These are phyloP conservation scores for Oxytorus armatus DNA, from an alignment of 2,888 invertebrate genomes.

Conservation along the genomic window DNA sequence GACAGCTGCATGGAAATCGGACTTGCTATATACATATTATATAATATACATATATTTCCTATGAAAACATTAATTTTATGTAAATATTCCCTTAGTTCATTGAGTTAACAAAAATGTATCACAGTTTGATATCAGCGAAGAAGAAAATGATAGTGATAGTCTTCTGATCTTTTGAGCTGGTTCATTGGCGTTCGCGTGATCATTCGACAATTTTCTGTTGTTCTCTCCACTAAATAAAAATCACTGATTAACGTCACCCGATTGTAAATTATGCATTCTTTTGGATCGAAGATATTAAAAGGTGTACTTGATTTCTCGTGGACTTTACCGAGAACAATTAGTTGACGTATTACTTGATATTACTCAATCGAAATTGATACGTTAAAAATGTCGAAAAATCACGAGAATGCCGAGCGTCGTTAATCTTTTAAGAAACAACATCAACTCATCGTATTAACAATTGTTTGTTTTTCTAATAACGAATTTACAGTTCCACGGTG, in stretches of 20 bases:
- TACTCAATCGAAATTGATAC: too few species aligned
- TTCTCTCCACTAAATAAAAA: too few species aligned
- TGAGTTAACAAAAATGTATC: conserved; percentile 55
- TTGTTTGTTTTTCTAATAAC: conserved; percentile 22
- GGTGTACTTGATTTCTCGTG: too few species aligned
- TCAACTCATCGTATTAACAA: conserved; percentile 28
- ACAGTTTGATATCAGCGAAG: too few species aligned
- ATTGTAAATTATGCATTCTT: too few species aligned
- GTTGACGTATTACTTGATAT: too few species aligned
- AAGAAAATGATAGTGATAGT: not conserved
- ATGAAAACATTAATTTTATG: conserved; percentile 52
- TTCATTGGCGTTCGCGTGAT: conserved; percentile 39
- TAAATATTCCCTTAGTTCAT: conserved; percentile 60
- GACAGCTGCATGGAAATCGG: conserved; percentile 82
- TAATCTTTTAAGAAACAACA: conserved; percentile 14
- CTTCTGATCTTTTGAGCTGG: conserved; percentile 21
- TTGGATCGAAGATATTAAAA: too few species aligned
- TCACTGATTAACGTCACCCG: too few species aligned
- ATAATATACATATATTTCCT: conserved; percentile 28
- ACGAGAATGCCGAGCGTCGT: conserved; percentile 25
- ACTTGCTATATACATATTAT: conserved; percentile 62
- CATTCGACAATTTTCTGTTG: conserved; percentile 21
- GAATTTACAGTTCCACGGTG: conserved; percentile 94
- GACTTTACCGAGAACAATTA: too few species aligned
- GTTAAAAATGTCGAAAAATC: not conserved